These are phyloP conservation scores for Carcharodon carcharias DNA, from an alignment of 2,797 vertebrate species.

Conservation along the genomic window DNA sequence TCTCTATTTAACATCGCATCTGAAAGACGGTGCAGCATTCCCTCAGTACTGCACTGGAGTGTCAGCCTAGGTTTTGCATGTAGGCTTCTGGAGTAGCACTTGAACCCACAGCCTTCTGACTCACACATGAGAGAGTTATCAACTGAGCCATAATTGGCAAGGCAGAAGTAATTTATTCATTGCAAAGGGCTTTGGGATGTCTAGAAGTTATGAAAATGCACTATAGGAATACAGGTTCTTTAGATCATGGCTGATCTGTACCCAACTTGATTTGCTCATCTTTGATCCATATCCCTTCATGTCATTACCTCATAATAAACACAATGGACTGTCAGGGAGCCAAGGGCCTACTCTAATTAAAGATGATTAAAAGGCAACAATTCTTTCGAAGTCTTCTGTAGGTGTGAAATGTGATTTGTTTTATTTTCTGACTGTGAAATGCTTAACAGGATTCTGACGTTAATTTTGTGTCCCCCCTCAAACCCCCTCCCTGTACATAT, in stretches of 20 bases:
- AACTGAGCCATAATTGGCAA: no score
- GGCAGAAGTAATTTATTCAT: neutral
- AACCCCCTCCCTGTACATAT: constrained; percentile 54
- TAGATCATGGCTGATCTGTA: neutral
- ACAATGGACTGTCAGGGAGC: neutral
- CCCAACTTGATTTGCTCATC: neutral
- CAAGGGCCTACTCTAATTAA: neutral
- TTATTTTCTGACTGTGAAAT: neutral
- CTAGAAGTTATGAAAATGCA: neutral
- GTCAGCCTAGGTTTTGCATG: neutral
- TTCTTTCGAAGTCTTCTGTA: neutral
- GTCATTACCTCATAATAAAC: neutral
- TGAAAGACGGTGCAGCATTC: neutral
- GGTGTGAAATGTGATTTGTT: neutral
- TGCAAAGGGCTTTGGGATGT: neutral
- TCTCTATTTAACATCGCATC: neutral
- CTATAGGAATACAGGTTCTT: neutral
- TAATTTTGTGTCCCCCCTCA: constrained; percentile 52
- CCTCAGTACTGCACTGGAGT: neutral
- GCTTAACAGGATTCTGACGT: neutral
- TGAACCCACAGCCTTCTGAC: neutral
- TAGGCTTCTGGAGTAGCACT: neutral
- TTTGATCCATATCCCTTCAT: neutral
- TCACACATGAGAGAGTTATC: neutral
- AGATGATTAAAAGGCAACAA: neutral